phyloP scores from a whole-genome alignment of 2,797 vertebrate genomes.

The Decapterus maruadsi region DNA sequence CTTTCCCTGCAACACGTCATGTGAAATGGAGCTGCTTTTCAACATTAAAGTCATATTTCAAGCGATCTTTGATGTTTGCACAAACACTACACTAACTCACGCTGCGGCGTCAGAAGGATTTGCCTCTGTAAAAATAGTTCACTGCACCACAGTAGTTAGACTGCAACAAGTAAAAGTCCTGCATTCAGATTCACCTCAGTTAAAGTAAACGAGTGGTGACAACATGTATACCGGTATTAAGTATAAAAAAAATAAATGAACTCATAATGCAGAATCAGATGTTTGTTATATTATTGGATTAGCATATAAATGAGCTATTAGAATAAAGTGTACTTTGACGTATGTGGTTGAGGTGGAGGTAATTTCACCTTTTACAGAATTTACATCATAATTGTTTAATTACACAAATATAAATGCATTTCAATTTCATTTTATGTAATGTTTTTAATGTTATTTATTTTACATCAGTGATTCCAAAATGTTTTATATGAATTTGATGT shows the following conservation, averaged over 20 bases:
- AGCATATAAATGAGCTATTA: neutral
- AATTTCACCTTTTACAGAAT: neutral
- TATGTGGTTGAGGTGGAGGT: neutral
- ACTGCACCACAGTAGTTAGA: neutral
- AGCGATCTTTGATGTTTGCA: constrained; percentile 5
- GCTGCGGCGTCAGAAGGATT: neutral
- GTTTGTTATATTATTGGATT: neutral
- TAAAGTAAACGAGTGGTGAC: neutral
- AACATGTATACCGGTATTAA: neutral
- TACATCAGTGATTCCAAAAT: too few relatives aligned
- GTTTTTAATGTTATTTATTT: too few relatives aligned
- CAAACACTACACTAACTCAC: neutral
- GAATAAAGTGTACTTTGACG: neutral
- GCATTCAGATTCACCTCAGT: neutral
- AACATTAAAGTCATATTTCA: constrained; percentile 16
- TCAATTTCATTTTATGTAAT: too few relatives aligned
- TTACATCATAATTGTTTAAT: too few relatives aligned
- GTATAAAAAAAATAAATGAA: neutral
- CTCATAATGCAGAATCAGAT: neutral
- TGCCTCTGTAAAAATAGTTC: neutral
- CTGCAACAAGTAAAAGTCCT: neutral
- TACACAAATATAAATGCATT: too few relatives aligned
- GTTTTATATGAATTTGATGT: too few relatives aligned
- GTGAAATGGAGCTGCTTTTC: neutral
- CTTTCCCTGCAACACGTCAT: neutral